phyloP scores from a whole-genome alignment of 2,888 invertebrate species.

The Epirrhoe alternata region DNA sequence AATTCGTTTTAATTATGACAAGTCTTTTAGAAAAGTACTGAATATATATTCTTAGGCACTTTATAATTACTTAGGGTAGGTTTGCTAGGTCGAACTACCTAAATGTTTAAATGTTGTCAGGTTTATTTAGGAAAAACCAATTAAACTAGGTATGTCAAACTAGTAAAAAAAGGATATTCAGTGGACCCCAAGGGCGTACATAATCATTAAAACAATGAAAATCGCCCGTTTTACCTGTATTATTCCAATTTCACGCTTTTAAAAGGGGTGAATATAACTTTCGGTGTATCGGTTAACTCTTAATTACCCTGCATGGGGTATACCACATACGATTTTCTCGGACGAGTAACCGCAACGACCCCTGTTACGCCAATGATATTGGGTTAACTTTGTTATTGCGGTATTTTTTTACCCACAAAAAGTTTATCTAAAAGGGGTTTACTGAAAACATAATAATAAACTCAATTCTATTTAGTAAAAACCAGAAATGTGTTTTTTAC shows the following conservation, averaged over 20 bases:
- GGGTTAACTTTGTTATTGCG: conserved; percentile 16
- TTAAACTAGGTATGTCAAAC: neutral
- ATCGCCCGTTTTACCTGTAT: neutral
- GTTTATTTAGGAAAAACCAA: neutral
- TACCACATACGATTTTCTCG: conserved; percentile 26
- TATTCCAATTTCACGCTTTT: conserved; percentile 17
- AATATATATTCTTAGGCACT: neutral
- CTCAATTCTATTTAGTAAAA: neutral
- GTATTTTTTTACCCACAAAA: conserved; percentile 1
- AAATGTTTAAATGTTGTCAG: neutral
- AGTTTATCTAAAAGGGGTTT: conserved; percentile 3
- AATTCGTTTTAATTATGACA: neutral
- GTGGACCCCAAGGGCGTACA: too few species aligned
- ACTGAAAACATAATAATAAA: neutral
- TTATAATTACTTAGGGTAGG: neutral
- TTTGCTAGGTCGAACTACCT: neutral
- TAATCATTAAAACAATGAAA: conserved; percentile 9
- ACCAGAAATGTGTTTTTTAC: too few species aligned
- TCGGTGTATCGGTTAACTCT: conserved; percentile 30
- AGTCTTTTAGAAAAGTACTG: neutral
- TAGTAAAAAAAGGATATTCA: neutral
- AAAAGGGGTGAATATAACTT: conserved; percentile 28
- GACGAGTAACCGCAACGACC: conserved; percentile 24
- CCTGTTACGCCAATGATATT: conserved; percentile 26
- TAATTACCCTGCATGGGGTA: conserved; percentile 32